A percentile compares a stretch with the other conserved stretches of the same genome.
phyloP scores from a whole-genome alignment of 2,113 vertebrate species.

The Eublepharis macularius region DNA sequence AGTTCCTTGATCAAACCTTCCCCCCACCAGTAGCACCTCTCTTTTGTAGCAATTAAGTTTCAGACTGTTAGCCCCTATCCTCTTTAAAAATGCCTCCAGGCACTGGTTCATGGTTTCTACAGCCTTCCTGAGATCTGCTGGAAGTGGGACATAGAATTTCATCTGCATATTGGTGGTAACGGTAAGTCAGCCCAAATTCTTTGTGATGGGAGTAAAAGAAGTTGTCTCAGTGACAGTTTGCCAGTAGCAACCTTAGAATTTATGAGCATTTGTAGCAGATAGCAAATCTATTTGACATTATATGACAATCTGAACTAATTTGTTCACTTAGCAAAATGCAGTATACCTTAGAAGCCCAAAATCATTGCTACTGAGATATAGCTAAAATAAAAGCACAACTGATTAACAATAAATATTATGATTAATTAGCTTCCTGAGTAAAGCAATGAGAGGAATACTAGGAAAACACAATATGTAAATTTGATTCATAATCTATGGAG shows the following conservation, averaged over 20 bases:
- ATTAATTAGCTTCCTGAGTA: constrained; percentile 21
- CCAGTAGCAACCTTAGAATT: neutral
- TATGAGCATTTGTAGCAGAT: neutral
- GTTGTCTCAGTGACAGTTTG: neutral
- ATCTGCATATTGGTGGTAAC: too few relatives aligned
- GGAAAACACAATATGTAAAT: constrained; percentile 30
- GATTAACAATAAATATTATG: neutral
- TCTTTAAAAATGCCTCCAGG: too few relatives aligned
- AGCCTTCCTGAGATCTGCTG: too few relatives aligned
- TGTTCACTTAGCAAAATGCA: neutral
- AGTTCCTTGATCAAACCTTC: too few relatives aligned
- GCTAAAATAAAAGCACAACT: constrained; percentile 21
- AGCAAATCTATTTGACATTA: neutral
- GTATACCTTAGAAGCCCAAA: neutral
- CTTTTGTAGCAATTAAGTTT: too few relatives aligned
- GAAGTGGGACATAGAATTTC: too few relatives aligned
- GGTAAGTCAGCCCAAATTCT: too few relatives aligned
- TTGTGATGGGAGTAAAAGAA: too few relatives aligned
- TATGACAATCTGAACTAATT: neutral
- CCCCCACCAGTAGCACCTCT: too few relatives aligned
- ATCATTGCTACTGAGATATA: neutral
- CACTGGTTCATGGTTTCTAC: too few relatives aligned
- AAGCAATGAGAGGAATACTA: rapidly evolving
- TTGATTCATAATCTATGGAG: constrained; percentile 33
- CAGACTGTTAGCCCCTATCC: too few relatives aligned